These are phyloP conservation scores for Corythornis vintsioides DNA, from an alignment of 2,113 vertebrate species.

Conservation along the genomic window DNA sequence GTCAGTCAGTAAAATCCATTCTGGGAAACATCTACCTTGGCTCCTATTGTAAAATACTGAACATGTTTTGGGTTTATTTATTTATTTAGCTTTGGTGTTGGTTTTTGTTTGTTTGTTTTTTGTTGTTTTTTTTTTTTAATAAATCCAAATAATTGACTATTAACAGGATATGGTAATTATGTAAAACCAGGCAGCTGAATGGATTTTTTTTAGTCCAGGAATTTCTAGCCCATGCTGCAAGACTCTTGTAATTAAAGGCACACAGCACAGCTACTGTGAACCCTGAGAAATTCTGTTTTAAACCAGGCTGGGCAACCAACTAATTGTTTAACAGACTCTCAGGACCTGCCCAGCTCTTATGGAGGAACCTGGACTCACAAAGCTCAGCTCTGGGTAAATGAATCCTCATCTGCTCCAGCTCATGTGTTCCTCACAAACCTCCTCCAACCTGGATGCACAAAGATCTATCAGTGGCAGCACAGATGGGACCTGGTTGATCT, in stretches of 20 bases:
- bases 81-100: not conserved
- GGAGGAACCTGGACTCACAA: not conserved
- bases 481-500: not conserved
- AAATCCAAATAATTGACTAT: not conserved
- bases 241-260: not conserved
- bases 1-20: not conserved
- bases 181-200: not conserved
- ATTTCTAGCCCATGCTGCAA: not conserved
- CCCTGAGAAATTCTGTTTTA: not conserved
- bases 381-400: not conserved
- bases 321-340: not conserved
- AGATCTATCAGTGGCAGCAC: not conserved
- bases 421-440: not conserved
- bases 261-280: not conserved
- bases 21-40: constrained; percentile 1
- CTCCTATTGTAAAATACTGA: not conserved
- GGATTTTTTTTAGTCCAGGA: not conserved
- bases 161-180: not conserved
- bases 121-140: not conserved
- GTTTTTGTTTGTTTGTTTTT: not conserved
- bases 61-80: not conserved
- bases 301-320: not conserved
- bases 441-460: not conserved
- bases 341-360: not conserved
- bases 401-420: not conserved